These are phyloP conservation scores for Ptychobarbus kaznakovi DNA, from an alignment of 2,797 vertebrate genomes.

Conservation along the genomic window DNA sequence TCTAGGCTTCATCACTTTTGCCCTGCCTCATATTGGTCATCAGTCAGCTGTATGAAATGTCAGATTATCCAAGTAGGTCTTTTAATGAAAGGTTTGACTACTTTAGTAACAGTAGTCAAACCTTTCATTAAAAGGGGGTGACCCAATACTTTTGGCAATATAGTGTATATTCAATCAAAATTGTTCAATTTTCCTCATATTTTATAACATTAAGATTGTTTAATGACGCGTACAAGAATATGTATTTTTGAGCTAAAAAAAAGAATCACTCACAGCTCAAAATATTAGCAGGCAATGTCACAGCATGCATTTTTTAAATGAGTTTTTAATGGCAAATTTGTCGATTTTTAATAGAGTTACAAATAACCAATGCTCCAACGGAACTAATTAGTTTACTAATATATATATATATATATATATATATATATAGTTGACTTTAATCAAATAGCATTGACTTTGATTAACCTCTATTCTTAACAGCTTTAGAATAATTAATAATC, in stretches of 20 bases:
- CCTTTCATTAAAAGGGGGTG: too few species aligned
- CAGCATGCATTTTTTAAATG: conserved; percentile 49
- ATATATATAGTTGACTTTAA: conserved; percentile 35
- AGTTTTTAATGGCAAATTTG: conserved; percentile 52
- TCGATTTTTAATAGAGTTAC: conserved; percentile 50
- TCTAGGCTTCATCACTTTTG: too few species aligned
- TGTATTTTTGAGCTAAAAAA: conserved; percentile 26
- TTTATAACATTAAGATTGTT: background rate
- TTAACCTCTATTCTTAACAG: conserved; percentile 52
- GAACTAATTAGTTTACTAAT: conserved; percentile 32
- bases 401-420: background rate
- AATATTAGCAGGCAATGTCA: conserved; percentile 53
- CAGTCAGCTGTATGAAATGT: too few species aligned
- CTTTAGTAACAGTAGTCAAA: too few species aligned
- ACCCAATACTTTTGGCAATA: too few species aligned
- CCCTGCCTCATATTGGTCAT: too few species aligned
- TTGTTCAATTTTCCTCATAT: too few species aligned
- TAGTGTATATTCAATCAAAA: too few species aligned
- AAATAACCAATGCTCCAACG: background rate
- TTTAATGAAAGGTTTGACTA: too few species aligned
- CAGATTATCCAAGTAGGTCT: too few species aligned
- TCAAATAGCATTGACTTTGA: conserved; percentile 52
- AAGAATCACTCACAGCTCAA: conserved; percentile 43
- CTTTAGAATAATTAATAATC: conserved; percentile 43
- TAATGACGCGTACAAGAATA: background rate